A percentile compares a stretch with the other conserved stretches of the same genome.
Conservation (phyloP, 2,797 vertebrate genomes). For the Acanthurus leucopareius region DNA sequence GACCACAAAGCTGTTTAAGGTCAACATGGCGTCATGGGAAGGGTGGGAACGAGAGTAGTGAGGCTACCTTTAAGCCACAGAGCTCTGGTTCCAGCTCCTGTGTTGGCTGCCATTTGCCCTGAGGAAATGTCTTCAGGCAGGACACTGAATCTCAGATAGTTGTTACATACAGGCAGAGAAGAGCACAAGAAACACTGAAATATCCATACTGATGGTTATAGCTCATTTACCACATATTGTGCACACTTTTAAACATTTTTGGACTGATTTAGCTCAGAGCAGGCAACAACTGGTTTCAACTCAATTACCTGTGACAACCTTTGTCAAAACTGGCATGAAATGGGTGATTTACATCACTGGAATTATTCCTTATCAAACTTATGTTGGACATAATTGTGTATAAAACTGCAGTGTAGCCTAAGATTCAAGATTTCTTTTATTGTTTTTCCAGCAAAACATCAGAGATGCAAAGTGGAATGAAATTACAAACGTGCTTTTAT, state of each 20-base stretch:
- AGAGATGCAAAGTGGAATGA: too few species aligned
- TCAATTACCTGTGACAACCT: background rate
- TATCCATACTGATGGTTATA: constrained; percentile 11
- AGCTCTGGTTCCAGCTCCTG: constrained; percentile 43
- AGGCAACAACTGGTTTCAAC: background rate
- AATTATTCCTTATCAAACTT: background rate
- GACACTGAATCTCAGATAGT: background rate
- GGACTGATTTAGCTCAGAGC: background rate
- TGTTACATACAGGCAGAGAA: constrained; percentile 9
- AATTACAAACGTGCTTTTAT: too few species aligned
- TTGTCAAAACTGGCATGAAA: constrained; percentile 5
- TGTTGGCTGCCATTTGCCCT: constrained; percentile 21
- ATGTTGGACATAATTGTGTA: background rate
- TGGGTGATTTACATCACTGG: background rate
- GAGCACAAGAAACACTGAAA: background rate
- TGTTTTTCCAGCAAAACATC: too few species aligned
- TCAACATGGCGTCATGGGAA: constrained; percentile 47
- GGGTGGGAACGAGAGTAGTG: background rate
- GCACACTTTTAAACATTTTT: constrained; percentile 1
- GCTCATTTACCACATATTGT: constrained; percentile 1
- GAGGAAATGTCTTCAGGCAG: constrained; percentile 21
- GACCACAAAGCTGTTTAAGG: constrained; percentile 41
- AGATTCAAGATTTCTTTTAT: too few species aligned
- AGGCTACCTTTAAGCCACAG: constrained; percentile 6
- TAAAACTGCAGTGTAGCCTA: too few species aligned